Percentiles rank a stretch among this genome's conserved stretches.
Evolutionary conservation across 2,888 invertebrate genomes (phyloP).

Genomic region (Dicycla oo): DNA sequence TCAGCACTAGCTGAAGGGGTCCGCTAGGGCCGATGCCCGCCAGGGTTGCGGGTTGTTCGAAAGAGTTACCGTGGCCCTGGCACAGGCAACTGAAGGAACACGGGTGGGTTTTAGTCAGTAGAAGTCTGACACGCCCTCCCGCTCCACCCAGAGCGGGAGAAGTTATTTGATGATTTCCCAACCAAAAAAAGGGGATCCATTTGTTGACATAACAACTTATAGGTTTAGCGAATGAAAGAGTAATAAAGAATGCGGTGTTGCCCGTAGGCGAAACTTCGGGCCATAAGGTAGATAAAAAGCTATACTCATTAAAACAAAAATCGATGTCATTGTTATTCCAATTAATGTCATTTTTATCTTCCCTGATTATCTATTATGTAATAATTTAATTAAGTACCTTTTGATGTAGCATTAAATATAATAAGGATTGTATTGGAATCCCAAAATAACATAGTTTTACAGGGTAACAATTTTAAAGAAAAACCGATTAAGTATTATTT

Average conservation of each 20-base stretch:
- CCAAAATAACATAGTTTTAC: neutral
- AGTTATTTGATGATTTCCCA: no score
- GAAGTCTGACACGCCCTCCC: no score
- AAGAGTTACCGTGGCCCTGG: no score
- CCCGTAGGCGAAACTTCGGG: neutral
- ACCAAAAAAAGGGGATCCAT: no score
- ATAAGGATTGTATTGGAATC: neutral
- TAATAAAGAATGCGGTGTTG: neutral
- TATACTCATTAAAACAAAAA: neutral
- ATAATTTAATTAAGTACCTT: neutral
- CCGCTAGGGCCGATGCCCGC: no score
- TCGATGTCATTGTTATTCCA: neutral
- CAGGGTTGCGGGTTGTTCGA: no score
- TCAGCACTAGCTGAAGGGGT: no score
- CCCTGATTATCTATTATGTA: neutral
- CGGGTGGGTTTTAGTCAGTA: no score
- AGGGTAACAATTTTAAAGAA: neutral
- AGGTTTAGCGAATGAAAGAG: neutral
- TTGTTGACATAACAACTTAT: neutral
- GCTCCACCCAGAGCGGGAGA: no score
- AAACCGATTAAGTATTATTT: slow-evolving; percentile 17
- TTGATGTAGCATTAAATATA: neutral
- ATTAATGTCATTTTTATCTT: neutral
- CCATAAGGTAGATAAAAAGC: neutral
- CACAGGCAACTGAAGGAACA: no score